Percentiles rank a stretch among this genome's conserved stretches.
Evolutionary conservation across 53 echinoderm and acorn worm species (phyloP).

Genomic region (Paracentrotus lividus): DNA sequence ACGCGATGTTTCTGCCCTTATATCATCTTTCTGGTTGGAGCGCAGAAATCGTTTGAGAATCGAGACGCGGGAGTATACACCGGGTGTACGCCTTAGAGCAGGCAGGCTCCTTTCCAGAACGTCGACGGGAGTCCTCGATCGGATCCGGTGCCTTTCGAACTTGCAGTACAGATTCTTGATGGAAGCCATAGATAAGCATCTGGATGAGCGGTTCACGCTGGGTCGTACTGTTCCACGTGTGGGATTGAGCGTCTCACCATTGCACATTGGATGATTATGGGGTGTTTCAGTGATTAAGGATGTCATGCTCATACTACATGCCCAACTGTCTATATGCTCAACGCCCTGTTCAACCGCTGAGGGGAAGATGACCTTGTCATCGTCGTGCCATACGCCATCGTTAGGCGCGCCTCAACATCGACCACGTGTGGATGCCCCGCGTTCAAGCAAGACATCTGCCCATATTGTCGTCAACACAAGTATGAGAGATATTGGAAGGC

Average conservation of each 20-base stretch:
- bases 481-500: slow-evolving; percentile 59
- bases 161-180: slow-evolving; percentile 66
- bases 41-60: slow-evolving; percentile 74
- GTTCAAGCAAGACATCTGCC: slow-evolving; percentile 68
- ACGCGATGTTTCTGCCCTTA: slow-evolving; percentile 81
- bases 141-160: slow-evolving; percentile 59
- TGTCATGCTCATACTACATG: not conserved
- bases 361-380: slow-evolving; percentile 89
- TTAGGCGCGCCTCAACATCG: slow-evolving; percentile 83
- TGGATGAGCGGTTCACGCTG: slow-evolving; percentile 89
- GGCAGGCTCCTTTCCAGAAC: slow-evolving; percentile 44
- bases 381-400: slow-evolving; percentile 73
- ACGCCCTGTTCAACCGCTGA: slow-evolving; percentile 82
- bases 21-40: slow-evolving; percentile 73
- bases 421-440: slow-evolving; percentile 80
- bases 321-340: slow-evolving; percentile 58
- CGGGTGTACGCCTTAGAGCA: slow-evolving; percentile 69
- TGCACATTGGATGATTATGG: slow-evolving; percentile 82
- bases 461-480: slow-evolving; percentile 14
- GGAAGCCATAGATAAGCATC: slow-evolving; percentile 68
- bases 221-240: slow-evolving; percentile 80
- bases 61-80: slow-evolving; percentile 52
- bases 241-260: slow-evolving; percentile 76
- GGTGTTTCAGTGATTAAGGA: slow-evolving; percentile 62
- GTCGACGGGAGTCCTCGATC: slow-evolving; percentile 62